Evolutionary conservation across 2,797 vertebrate species (phyloP), one percentile per base, ranked within the genome.

Genomic region (Botia kubotai): DNA sequence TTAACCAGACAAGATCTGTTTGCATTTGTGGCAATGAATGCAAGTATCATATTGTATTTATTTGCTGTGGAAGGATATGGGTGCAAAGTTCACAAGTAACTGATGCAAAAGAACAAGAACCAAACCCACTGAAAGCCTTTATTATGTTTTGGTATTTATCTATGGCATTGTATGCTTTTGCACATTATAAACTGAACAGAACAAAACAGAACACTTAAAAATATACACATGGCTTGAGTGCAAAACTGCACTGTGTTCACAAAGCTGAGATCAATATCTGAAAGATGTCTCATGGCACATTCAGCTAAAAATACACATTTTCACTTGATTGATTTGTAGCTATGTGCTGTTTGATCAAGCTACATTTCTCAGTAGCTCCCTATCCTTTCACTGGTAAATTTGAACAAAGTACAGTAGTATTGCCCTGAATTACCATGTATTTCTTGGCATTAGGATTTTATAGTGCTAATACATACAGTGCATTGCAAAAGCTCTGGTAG

Each of bases 201-300:
- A 11, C 33, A 57, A 29, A 16, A 48, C 2, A 3, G 7, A 53
- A 55, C 58, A 55, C 12, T 46, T 8, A 46, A 46, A 46, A 46
- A 46, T 10, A 46, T 46, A 46, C 48, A 33, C 0, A 10, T 26
- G 14, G 29, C 16, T 69, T 5, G 26, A 62, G 39, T 21, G 67
- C 39, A 78, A 70, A 62, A 71, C 53, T 50, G 58, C 50, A 70
- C n/a, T 55, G 12, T 57, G 43, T 46, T 58, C 12, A 62, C 23
- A 62, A 29, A 2, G 13, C 1, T 33, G 12, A 63, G 14, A 8
- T 36, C 16, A 3, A 2, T 58, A 19, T 66, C 14, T 65, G 14
- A 79, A n/a, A 39, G n/a, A 65, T 26, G 8, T 52, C 14, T 48
- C 12, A 11, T 63, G 29, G 46, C 68, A 65, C 58, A 23, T 79